Evolutionary conservation across 2,797 vertebrate species (phyloP).

Genomic region (Manis crassicaudata): DNA sequence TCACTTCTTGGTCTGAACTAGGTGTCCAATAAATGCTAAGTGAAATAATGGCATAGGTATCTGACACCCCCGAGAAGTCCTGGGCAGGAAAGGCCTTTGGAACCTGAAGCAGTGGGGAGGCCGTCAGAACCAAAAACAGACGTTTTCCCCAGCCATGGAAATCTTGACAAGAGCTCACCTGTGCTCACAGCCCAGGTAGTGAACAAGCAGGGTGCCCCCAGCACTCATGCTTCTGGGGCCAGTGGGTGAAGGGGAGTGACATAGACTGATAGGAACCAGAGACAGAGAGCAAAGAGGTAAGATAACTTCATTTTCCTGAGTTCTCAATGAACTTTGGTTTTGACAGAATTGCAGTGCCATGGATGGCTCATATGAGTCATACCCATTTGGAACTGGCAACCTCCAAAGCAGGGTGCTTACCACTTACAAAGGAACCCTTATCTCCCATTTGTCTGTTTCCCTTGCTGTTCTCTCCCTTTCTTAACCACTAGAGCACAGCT

Average conservation of each 20-base stretch:
- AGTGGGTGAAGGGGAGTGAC: conserved; percentile 34
- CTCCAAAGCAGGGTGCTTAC: neutral
- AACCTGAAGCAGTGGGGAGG: neutral
- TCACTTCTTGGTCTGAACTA: neutral
- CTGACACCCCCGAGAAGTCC: neutral
- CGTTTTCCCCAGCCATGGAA: conserved; percentile 44
- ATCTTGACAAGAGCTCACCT: conserved; percentile 55
- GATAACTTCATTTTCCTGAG: neutral
- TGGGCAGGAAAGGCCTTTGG: neutral
- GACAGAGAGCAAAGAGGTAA: neutral
- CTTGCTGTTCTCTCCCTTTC: neutral
- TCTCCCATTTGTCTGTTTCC: neutral
- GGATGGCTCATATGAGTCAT: neutral
- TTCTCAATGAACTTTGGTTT: neutral
- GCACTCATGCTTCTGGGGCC: conserved; percentile 3
- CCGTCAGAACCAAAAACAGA: neutral
- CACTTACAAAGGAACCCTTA: neutral
- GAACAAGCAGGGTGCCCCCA: conserved; percentile 43
- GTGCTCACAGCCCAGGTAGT: conserved; percentile 23
- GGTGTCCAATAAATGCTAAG: neutral
- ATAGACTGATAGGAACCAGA: conserved; percentile 4
- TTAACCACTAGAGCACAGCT: neutral
- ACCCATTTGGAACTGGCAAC: neutral
- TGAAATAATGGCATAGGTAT: neutral
- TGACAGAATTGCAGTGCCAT: neutral